A percentile compares a stretch with the other conserved stretches of the same genome.
Conservation (phyloP, 2,888 invertebrate species). For the Drosophila bunnanda region DNA sequence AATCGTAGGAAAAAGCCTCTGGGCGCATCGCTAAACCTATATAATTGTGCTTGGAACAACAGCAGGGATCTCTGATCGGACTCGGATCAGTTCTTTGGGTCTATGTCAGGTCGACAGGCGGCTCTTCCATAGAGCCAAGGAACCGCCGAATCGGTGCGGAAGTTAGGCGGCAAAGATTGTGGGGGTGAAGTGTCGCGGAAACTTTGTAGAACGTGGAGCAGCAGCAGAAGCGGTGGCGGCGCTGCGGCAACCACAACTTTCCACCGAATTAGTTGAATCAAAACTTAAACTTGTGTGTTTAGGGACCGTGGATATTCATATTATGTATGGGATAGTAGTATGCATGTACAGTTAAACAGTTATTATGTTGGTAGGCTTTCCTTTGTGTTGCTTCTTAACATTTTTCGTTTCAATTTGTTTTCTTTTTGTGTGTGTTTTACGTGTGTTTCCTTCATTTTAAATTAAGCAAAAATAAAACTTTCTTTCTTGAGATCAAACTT, state of each 20-base stretch:
- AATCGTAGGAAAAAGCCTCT: slow-evolving; percentile 76
- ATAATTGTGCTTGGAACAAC: slow-evolving; percentile 72
- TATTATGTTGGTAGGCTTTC: slow-evolving; percentile 60
- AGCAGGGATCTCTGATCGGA: slow-evolving; percentile 50
- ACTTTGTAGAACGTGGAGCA: slow-evolving; percentile 68
- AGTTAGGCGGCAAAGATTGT: slow-evolving; percentile 25
- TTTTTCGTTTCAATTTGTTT: slow-evolving; percentile 32
- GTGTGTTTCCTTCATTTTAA: slow-evolving; percentile 53
- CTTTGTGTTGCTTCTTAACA: slow-evolving; percentile 26
- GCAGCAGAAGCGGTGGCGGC: background rate
- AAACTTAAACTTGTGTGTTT: slow-evolving; percentile 58
- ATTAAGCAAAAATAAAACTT: slow-evolving; percentile 73
- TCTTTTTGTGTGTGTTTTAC: slow-evolving; percentile 20
- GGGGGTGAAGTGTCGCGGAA: slow-evolving; percentile 33
- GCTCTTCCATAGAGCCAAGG: slow-evolving; percentile 65
- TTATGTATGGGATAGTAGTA: slow-evolving; percentile 62
- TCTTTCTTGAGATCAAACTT: slow-evolving; percentile 79
- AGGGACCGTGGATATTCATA: slow-evolving; percentile 47
- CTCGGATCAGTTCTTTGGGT: slow-evolving; percentile 60
- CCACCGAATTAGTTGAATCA: slow-evolving; percentile 44
- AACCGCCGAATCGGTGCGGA: slow-evolving; percentile 33
- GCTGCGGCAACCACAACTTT: background rate
- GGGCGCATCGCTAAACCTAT: slow-evolving; percentile 74
- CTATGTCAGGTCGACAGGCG: slow-evolving; percentile 51
- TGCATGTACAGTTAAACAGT: slow-evolving; percentile 75